Evolutionary conservation across 2,888 invertebrate genomes (phyloP).

Genomic region (Altica lythri): DNA sequence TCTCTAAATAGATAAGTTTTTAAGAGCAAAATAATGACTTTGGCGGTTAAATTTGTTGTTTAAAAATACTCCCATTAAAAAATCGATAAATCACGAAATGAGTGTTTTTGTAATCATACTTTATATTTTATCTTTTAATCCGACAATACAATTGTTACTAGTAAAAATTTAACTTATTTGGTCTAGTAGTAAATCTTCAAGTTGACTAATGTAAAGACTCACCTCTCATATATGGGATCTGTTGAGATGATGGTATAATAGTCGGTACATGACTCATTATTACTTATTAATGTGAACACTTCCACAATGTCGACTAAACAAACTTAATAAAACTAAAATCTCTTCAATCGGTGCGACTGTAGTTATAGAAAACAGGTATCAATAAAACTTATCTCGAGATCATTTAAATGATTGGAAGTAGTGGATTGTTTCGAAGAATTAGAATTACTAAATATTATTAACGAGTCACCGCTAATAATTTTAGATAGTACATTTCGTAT

Average conservation of each 20-base stretch:
- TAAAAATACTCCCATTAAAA: too few species aligned
- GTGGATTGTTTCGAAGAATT: not conserved
- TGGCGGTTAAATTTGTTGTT: too few species aligned
- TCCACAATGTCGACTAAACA: not conserved
- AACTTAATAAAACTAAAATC: not conserved
- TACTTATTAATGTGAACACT: not conserved
- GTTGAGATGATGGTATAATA: not conserved
- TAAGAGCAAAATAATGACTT: too few species aligned
- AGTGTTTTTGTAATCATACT: too few species aligned
- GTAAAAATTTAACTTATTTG: too few species aligned
- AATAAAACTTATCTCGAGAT: conserved; percentile 2
- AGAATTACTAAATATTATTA: not conserved
- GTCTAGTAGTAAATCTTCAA: too few species aligned
- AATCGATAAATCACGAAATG: too few species aligned
- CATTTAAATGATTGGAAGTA: not conserved
- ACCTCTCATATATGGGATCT: conserved; percentile 4
- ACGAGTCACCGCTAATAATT: not conserved
- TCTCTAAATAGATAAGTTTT: too few species aligned
- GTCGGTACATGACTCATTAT: conserved; percentile 7
- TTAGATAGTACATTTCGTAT: not conserved
- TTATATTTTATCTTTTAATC: too few species aligned
- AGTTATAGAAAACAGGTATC: not conserved
- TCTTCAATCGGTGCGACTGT: not conserved
- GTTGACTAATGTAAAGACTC: too few species aligned
- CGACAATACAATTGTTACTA: too few species aligned